Conservation (phyloP, 2,888 invertebrate species). For the Coleophora deauratella region DNA sequence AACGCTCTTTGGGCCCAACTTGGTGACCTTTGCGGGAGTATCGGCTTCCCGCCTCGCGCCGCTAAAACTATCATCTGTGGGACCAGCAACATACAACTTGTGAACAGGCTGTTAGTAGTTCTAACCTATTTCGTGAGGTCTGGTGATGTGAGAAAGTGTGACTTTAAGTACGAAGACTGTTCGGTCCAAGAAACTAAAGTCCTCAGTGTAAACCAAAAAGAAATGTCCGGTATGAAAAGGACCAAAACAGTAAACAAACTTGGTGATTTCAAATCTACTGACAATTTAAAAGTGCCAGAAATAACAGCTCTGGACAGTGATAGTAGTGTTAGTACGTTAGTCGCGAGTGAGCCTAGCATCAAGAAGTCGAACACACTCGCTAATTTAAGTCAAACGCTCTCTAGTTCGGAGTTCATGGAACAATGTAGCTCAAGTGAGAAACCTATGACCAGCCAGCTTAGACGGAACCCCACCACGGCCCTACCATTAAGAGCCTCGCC, state of each 20-base stretch:
- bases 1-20: conserved; percentile 94
- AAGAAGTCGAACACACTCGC: conserved; percentile 50
- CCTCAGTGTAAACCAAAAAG: conserved; percentile 26
- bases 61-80: conserved; percentile 88
- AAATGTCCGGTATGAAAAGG: conserved; percentile 21
- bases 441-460: conserved; percentile 31
- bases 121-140: conserved; percentile 92
- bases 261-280: conserved; percentile 18
- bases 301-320: conserved; percentile 46
- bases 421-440: conserved; percentile 28
- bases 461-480: conserved; percentile 46
- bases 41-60: conserved; percentile 84
- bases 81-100: conserved; percentile 75
- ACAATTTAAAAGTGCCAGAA: conserved; percentile 31
- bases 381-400: conserved; percentile 52
- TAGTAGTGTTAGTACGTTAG: conserved; percentile 46
- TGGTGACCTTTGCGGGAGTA: conserved; percentile 88
- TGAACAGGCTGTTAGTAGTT: conserved; percentile 83
- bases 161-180: conserved; percentile 42
- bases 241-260: conserved; percentile 25
- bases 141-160: conserved; percentile 77
- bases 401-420: conserved; percentile 36
- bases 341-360: conserved; percentile 42
- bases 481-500: conserved; percentile 40
- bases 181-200: conserved; percentile 49